Percentiles rank a stretch among this genome's conserved stretches.
These are phyloP conservation scores for Netelia fuscicornis DNA, from an alignment of 2,888 invertebrate species.

Conservation along the genomic window DNA sequence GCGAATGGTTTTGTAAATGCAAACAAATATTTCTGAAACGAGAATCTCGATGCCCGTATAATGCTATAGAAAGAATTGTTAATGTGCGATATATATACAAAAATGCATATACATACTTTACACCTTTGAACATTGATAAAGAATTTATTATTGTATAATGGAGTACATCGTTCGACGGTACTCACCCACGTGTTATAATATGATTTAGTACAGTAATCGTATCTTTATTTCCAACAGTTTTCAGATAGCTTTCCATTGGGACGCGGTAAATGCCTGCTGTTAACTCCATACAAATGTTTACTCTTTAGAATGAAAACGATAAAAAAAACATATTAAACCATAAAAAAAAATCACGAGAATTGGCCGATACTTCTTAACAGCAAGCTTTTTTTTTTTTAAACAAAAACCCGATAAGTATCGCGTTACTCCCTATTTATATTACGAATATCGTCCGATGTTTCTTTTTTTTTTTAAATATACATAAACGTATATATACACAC, in stretches of 20 bases:
- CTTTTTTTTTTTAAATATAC: slow-evolving; percentile 69
- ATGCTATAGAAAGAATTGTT: slow-evolving; percentile 61
- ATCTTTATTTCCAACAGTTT: slow-evolving; percentile 85
- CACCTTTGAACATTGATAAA: slow-evolving; percentile 79
- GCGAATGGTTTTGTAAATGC: slow-evolving; percentile 50
- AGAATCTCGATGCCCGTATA: slow-evolving; percentile 30
- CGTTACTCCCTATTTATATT: slow-evolving; percentile 69
- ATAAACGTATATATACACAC: slow-evolving; percentile 54
- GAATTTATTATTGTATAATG: slow-evolving; percentile 60
- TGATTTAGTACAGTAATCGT: slow-evolving; percentile 80
- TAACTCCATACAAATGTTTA: slow-evolving; percentile 80
- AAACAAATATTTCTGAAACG: slow-evolving; percentile 42
- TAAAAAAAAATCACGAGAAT: slow-evolving; percentile 62
- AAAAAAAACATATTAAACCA: slow-evolving; percentile 48
- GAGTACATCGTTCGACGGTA: slow-evolving; percentile 38
- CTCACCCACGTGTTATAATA: slow-evolving; percentile 55
- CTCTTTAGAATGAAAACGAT: slow-evolving; percentile 74
- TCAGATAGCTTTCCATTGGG: slow-evolving; percentile 84
- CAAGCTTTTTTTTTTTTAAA: slow-evolving; percentile 64
- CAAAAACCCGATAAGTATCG: slow-evolving; percentile 58
- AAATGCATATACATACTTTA: slow-evolving; percentile 76
- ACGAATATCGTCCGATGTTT: slow-evolving; percentile 66
- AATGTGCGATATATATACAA: slow-evolving; percentile 57
- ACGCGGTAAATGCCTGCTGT: slow-evolving; percentile 83
- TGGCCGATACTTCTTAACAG: slow-evolving; percentile 65